phyloP scores from a whole-genome alignment of 2,888 invertebrate genomes.

The Priapulus caudatus region DNA sequence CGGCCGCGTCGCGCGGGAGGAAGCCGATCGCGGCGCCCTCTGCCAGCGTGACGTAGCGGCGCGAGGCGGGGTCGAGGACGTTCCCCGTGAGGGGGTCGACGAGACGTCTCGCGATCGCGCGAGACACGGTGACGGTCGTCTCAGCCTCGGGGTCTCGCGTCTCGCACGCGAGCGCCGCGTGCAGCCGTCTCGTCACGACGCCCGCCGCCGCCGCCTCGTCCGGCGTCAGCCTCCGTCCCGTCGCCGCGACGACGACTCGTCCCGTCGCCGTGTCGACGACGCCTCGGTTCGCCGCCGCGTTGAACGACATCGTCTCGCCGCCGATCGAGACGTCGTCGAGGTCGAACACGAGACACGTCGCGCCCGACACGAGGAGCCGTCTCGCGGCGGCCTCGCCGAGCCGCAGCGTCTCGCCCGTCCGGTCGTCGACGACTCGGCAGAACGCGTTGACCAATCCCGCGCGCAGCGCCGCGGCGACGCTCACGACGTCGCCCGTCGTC shows the following conservation, averaged over 20 bases:
- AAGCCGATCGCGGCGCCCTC: constrained; percentile 71
- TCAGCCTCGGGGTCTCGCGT: constrained; percentile 52
- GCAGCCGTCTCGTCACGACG: constrained; percentile 34
- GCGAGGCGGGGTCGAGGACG: constrained; percentile 59
- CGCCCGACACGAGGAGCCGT: constrained; percentile 74
- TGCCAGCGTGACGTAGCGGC: constrained; percentile 62
- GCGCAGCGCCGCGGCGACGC: constrained; percentile 69
- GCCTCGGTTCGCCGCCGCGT: constrained; percentile 62
- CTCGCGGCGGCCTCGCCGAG: constrained; percentile 77
- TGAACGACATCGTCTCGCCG: constrained; percentile 69
- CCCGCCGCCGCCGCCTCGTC: constrained; percentile 35
- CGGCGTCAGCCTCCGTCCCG: constrained; percentile 24
- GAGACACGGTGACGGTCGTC: constrained; percentile 65
- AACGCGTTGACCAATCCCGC: constrained; percentile 57
- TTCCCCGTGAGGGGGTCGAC: constrained; percentile 79
- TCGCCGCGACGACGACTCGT: constrained; percentile 26
- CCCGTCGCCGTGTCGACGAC: constrained; percentile 53
- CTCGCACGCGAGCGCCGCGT: constrained; percentile 71
- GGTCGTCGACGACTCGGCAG: constrained; percentile 53
- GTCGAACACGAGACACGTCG: constrained; percentile 76
- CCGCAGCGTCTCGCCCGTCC: constrained; percentile 57
- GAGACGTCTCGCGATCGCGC: constrained; percentile 70
- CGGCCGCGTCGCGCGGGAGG: constrained; percentile 75
- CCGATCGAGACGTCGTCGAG: constrained; percentile 71
- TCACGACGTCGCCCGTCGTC: constrained; percentile 61